Percentiles rank a stretch among this genome's conserved stretches.
These are phyloP conservation scores for Platorchestia sp. DNA, from an alignment of 1,140 invertebrate species.

Conservation along the genomic window DNA sequence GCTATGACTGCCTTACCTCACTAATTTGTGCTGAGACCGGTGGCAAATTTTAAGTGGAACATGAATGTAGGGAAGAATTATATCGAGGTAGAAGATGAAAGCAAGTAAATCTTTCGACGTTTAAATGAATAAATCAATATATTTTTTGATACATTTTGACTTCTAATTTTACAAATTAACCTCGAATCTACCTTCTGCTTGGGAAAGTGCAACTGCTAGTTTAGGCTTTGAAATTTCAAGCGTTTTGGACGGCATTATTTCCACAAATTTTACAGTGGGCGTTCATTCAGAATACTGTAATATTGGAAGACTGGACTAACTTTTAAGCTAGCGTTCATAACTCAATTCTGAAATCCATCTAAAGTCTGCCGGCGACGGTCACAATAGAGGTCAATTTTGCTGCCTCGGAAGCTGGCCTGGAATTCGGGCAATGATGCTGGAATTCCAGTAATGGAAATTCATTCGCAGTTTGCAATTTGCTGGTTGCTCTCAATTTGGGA, in stretches of 20 bases:
- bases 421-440: background rate
- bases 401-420: background rate
- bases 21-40: too few relatives aligned
- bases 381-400: background rate
- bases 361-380: background rate
- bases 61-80: too few relatives aligned
- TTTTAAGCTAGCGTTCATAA: background rate
- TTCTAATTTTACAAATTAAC: background rate
- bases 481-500: background rate
- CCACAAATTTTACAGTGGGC: background rate
- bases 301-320: background rate
- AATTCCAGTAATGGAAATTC: background rate
- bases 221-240: too few relatives aligned
- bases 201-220: background rate
- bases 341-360: background rate
- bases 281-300: background rate
- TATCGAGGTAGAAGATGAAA: too few relatives aligned
- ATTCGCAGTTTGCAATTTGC: background rate
- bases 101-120: background rate
- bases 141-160: background rate
- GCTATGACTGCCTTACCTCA: too few relatives aligned
- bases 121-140: background rate
- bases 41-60: too few relatives aligned
- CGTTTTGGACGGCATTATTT: background rate
- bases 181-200: background rate